Base-by-base conservation (phyloP, 2,888 invertebrate genomes). In the Diarsia rubi region DNA sequence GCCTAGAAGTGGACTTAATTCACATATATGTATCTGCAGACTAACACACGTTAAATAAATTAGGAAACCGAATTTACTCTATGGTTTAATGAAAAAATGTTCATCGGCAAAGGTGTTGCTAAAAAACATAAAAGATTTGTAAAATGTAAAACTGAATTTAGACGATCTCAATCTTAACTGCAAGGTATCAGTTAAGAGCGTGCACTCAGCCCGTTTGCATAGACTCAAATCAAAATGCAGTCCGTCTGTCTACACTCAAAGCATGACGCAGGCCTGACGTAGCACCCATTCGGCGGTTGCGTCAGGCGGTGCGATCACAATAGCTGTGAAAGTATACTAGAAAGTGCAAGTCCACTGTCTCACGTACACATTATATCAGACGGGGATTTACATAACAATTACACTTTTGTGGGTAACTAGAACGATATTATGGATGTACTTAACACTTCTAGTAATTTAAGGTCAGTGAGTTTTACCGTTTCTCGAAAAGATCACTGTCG, bases 321-420 rank as follows among this genome's bases (percentile, higher is more conserved):
- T 95, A 91, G 93, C 94, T 93, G 96, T 95, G 96, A 96, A 96
- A 96, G 96, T 95, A 92, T 92, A 91, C 91, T 96, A 96, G 96
- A 96, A 96, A 96, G 96, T 93, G 94, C 91, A 93, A 95, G 94
- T 94, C 91, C 90, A 92, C 93, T 93, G 92, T 88, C 94, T 93
- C 94, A 95, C 95, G 95, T 95, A 93, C 93, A 90, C 86, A 94
- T 96, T 96, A 95, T 96, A 95, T 96, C 96, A 96, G 93, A 90
- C 90, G 75, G 88, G 89, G 90, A 93, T 94, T 95, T 95, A 96
- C 93, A 95, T 96, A 96, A 96, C 93, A 91, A 92, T 91, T 91
- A 93, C 90, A 92, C 86, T 91, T 94, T 94, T 94, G 92, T 94
- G 90, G 95, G 95, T 95, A 96, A 95, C 93, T 95, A 88, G 96